Evolutionary conservation across 2,888 invertebrate species (phyloP), one percentile per base, ranked within the genome.

Genomic region (Watsonalla binaria): DNA sequence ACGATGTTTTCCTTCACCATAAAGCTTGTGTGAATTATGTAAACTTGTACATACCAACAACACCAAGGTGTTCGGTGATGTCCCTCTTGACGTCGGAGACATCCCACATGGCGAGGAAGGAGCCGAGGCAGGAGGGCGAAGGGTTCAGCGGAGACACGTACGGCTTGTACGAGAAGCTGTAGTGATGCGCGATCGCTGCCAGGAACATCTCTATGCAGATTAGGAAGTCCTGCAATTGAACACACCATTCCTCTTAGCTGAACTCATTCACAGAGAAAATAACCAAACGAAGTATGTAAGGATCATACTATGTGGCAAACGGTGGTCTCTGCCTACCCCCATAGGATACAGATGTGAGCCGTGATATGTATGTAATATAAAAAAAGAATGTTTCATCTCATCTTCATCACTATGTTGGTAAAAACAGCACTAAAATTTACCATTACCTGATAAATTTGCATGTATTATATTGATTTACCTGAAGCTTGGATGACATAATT

Each of bases 191-290:
- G 33, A 98, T 93, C 1, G 98, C 97, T 33, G 98, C 98, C 70
- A 98, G 82, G 80, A 98, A 98, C 99, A 99, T 99, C 92, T 99
- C 99, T 74, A 99, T 97, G 80, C 99, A 99, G 66, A 99, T 98
- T 54, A 97, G 89, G 86, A 99, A 98, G 89, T 99, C 97, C 95
- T 98, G 92, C 14, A 92, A 91, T 57, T 92, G 14, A 92, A 91
- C 57, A 42, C 34, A 51, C 24, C 42, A 39, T 37, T 45, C 14
- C n/a, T 6, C 33, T 45, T 46, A 9, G 9, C 15, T 46, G 42
- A 42, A 42, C 7, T 9, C 42, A 42, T 42, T 42, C 1, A 7
- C 11, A 42, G 42, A 5, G 42, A 9, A 1, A 24, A 24, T 24
- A 24, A 24, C 24, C 1, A 24, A 24, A 24, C 24, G 24, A 24